Evolutionary conservation across 2,113 vertebrate genomes (phyloP).

Genomic region (Sebastes schlegelii): DNA sequence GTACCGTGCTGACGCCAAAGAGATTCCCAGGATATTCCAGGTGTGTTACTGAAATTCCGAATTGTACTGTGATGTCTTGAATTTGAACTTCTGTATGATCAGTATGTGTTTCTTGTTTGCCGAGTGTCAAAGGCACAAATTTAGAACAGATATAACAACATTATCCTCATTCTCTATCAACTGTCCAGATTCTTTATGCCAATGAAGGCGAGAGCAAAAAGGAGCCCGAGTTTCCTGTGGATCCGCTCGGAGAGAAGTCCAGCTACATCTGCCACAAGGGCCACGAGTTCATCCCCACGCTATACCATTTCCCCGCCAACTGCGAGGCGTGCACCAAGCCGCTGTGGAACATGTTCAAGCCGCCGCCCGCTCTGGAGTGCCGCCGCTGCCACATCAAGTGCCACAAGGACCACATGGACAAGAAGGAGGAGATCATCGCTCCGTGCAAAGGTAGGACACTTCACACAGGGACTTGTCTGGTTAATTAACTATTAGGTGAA

Average conservation of each 20-base stretch:
- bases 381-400: conserved; percentile 99
- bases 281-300: conserved; percentile 98
- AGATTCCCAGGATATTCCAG: conserved; percentile 99
- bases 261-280: conserved; percentile 99
- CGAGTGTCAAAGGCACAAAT: not conserved
- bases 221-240: conserved; percentile 94
- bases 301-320: conserved; percentile 98
- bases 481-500: too few species aligned
- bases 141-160: not conserved
- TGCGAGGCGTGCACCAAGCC: conserved; percentile 99
- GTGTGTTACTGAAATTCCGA: conserved; percentile 68
- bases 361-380: conserved; percentile 97
- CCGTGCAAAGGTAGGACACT: conserved; percentile 91
- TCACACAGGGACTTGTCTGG: not conserved
- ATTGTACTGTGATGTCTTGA: not conserved
- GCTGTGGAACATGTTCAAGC: conserved; percentile 99
- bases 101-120: not conserved
- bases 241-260: conserved; percentile 94
- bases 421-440: conserved; percentile 96
- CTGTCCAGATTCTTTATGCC: conserved; percentile 93
- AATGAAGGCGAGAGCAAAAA: conserved; percentile 99
- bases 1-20: conserved; percentile 97
- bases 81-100: not conserved
- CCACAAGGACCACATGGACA: conserved; percentile 99
- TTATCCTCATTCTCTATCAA: fast-evolving